Evolutionary conservation across 2,797 vertebrate genomes (phyloP), one percentile per base, ranked within the genome.

Genomic region (Xenops minutus): DNA sequence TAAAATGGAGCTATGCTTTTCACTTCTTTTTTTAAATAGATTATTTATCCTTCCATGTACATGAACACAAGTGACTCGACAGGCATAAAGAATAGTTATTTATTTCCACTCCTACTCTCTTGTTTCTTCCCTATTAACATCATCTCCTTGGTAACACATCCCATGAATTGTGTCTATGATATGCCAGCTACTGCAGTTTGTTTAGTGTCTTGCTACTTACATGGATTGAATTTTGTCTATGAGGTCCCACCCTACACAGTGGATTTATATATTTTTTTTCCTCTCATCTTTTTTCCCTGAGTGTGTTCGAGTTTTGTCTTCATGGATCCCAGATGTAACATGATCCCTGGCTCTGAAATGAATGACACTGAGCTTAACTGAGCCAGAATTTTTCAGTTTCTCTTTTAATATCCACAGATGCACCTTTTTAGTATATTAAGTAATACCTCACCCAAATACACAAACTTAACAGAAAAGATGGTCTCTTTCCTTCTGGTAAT

Each of bases 121-220:
- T 84, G 75, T 89, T 96, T 92, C 92, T 89, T 95, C 80, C 71
- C 64, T 68, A 48, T 95, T 92, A 92, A 68, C 86, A 76, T 90
- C 19, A 95, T 97, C 94, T 97, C 94, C 95, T 93, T 96, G 95
- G 95, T 94, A 97, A 96, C 95, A 23, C 85, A 92, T 72, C 72
- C 66, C 79, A 46, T 79, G 94, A 69, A 93, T 87, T 92, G 51
- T 90, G 89, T 78, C 84, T 92, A 2, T 58, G 85, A 80, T 49
- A 34, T 52, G 66, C 48, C 52, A 77, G 85, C 88, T 63, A 37
- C 94, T 93, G 93, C 82, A 76, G 77, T 36, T 92, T 18, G 3
- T 79, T 87, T 78, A 34, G 56, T 41, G 71, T 59, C 88, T 91
- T 80, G 46, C 46, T 93, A 2, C 81, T 85, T 78, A 32, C 36